Percentiles rank a stretch among this genome's conserved stretches.
Evolutionary conservation across 2,113 vertebrate genomes (phyloP).

Genomic region (Trochalopteron elliotii): DNA sequence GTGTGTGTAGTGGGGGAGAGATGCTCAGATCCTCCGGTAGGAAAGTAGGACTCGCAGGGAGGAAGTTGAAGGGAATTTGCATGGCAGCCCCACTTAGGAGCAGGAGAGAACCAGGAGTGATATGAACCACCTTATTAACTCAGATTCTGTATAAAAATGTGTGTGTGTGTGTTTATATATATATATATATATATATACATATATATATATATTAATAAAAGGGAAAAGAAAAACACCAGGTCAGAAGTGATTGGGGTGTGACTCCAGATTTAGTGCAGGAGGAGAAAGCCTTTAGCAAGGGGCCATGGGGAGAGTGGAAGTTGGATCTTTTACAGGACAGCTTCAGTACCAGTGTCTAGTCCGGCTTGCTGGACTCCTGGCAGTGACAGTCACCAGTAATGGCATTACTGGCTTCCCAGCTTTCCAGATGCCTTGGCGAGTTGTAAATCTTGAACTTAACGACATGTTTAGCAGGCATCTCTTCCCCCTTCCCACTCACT

Average conservation of each 20-base stretch:
- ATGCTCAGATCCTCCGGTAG: conserved; percentile 25
- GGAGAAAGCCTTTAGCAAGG: background rate
- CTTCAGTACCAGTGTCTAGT: conserved; percentile 52
- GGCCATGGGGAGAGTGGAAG: background rate
- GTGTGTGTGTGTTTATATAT: background rate
- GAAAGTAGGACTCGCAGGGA: conserved; percentile 60
- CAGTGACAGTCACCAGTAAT: conserved; percentile 60
- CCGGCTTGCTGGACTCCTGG: conserved; percentile 12
- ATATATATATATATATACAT: no score
- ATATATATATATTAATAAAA: no score
- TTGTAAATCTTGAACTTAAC: conserved; percentile 80
- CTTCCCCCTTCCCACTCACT: conserved; percentile 9
- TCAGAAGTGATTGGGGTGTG: background rate
- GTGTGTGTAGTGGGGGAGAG: conserved; percentile 52
- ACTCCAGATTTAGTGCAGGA: conserved; percentile 22
- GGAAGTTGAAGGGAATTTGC: conserved; percentile 74
- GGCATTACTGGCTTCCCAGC: conserved; percentile 57
- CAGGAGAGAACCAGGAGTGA: background rate
- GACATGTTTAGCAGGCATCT: conserved; percentile 64
- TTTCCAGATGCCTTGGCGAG: conserved; percentile 67
- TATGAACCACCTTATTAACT: background rate
- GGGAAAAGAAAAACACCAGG: accelerated
- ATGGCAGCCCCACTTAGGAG: conserved; percentile 15
- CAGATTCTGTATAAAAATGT: background rate
- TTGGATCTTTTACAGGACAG: conserved; percentile 32